phyloP scores from a whole-genome alignment of 2,888 invertebrate genomes.

The Tethea ocularis region DNA sequence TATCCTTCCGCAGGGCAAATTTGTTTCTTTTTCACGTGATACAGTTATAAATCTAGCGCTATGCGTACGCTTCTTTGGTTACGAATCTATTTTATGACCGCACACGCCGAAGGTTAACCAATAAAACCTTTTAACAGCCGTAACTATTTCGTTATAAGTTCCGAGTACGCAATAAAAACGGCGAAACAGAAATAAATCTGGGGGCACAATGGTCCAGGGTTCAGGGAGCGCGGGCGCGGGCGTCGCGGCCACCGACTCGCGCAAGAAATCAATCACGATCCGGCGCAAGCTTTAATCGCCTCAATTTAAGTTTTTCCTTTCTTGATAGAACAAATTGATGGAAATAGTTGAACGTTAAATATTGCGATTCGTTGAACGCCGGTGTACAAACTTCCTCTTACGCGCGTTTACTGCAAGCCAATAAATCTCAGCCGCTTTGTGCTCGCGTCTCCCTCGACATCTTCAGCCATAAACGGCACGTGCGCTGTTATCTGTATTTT shows the following conservation, averaged over 20 bases:
- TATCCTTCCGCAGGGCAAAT: conserved; percentile 76
- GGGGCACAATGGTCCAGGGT: conserved; percentile 63
- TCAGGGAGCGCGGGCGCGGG: conserved; percentile 22
- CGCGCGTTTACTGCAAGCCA: conserved; percentile 63
- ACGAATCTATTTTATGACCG: conserved; percentile 82
- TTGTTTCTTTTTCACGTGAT: conserved; percentile 80
- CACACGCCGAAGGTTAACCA: conserved; percentile 82
- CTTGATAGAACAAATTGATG: conserved; percentile 70
- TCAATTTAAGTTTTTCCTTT: conserved; percentile 77
- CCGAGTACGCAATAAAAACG: conserved; percentile 81
- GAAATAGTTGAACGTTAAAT: conserved; percentile 73
- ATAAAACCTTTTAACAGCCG: conserved; percentile 84
- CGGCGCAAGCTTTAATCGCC: conserved; percentile 63
- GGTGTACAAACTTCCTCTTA: conserved; percentile 68
- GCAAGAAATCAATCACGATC: conserved; percentile 72
- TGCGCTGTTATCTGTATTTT: conserved; percentile 68
- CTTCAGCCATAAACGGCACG: conserved; percentile 73
- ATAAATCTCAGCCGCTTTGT: conserved; percentile 74
- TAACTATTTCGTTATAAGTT: conserved; percentile 83
- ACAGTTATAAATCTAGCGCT: conserved; percentile 77
- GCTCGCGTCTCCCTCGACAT: conserved; percentile 62
- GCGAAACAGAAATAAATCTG: conserved; percentile 80
- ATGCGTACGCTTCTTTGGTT: conserved; percentile 78
- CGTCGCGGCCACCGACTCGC: conserved; percentile 42
- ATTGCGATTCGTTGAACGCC: conserved; percentile 60